Evolutionary conservation across 2,113 vertebrate genomes (phyloP).

Genomic region (Myiopsitta monachus): DNA sequence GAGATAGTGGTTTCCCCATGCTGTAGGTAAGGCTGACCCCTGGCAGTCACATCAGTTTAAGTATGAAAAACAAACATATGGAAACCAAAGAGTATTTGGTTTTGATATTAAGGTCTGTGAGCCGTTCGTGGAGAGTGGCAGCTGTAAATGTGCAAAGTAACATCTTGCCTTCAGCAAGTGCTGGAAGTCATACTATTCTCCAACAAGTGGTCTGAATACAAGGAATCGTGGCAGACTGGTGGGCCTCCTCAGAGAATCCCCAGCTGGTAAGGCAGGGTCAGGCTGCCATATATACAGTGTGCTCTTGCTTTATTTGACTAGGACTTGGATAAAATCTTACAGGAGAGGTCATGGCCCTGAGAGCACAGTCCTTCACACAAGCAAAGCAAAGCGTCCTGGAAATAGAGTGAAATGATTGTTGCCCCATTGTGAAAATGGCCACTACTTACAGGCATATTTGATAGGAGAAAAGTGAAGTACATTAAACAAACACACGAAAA

Average conservation of each 20-base stretch:
- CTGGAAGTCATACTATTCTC: not conserved
- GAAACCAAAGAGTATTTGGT: not conserved
- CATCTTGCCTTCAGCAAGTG: not conserved
- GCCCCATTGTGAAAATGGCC: not conserved
- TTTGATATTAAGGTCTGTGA: not conserved
- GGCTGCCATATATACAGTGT: not conserved
- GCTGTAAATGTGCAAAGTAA: not conserved
- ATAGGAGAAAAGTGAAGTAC: not conserved
- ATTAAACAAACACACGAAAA: not conserved
- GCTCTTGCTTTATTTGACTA: not conserved
- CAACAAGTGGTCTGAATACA: not conserved
- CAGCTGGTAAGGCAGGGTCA: not conserved
- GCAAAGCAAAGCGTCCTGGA: not conserved
- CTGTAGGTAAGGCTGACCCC: not conserved
- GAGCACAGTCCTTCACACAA: not conserved
- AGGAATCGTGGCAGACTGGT: not conserved
- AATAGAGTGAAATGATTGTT: not conserved
- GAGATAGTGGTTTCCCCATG: not conserved
- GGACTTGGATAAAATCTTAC: not conserved
- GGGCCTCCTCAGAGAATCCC: not conserved
- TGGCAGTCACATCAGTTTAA: not conserved
- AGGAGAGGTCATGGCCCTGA: not conserved
- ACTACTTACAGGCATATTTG: not conserved
- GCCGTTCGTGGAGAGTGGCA: not conserved
- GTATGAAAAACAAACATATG: not conserved